These are phyloP conservation scores for Scaptomyza montana DNA, from an alignment of 1,140 invertebrate genomes.

Conservation along the genomic window DNA sequence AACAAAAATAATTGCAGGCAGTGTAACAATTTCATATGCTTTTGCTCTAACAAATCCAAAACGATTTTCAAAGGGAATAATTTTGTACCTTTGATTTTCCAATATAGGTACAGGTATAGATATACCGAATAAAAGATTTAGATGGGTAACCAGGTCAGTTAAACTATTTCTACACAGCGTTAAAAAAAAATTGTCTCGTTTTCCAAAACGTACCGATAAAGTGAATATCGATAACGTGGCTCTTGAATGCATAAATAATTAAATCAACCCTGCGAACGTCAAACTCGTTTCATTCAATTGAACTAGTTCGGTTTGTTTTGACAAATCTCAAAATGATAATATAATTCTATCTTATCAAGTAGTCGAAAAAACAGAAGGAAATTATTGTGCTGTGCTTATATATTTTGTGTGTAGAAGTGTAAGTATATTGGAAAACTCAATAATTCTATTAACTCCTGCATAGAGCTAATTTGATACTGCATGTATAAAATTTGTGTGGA, in stretches of 20 bases:
- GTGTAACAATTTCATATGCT: no score
- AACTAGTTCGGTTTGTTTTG: slow-evolving; percentile 32
- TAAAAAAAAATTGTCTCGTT: background rate
- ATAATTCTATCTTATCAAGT: slow-evolving; percentile 46
- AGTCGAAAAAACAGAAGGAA: slow-evolving; percentile 21
- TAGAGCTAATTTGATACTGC: background rate
- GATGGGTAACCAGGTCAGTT: no score
- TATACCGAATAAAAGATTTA: no score
- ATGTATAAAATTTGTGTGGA: background rate
- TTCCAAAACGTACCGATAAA: background rate
- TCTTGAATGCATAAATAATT: background rate
- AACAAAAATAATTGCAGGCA: no score
- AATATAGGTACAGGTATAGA: no score
- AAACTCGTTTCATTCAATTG: slow-evolving; percentile 8
- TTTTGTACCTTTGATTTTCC: no score
- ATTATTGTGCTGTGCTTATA: slow-evolving; percentile 13
- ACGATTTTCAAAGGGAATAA: no score
- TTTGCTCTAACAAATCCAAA: no score
- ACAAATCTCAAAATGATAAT: slow-evolving; percentile 48
- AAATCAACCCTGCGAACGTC: background rate
- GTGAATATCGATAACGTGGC: slow-evolving; percentile 1
- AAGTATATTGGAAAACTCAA: slow-evolving; percentile 14
- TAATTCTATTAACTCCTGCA: background rate
- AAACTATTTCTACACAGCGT: background rate
- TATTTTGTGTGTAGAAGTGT: slow-evolving; percentile 18